These are phyloP conservation scores for Natator depressus DNA, from an alignment of 2,113 vertebrate species.

Conservation along the genomic window DNA sequence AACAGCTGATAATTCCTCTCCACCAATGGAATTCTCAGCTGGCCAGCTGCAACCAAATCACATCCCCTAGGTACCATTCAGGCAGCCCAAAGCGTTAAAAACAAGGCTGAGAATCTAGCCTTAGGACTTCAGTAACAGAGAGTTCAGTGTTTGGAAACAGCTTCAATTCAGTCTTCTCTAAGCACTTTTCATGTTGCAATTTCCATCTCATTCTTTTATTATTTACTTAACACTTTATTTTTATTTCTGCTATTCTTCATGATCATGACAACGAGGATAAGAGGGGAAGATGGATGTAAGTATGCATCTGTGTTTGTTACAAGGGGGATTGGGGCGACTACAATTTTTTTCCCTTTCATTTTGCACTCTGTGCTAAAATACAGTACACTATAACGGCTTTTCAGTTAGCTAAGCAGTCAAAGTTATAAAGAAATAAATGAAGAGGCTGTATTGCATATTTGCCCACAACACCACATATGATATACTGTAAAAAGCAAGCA, in stretches of 20 bases:
- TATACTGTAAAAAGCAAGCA: neutral
- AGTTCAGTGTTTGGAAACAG: neutral
- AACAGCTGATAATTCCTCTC: neutral
- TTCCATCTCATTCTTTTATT: accelerated
- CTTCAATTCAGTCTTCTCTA: neutral
- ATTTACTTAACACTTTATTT: neutral
- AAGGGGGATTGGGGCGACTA: neutral
- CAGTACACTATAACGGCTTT: neutral
- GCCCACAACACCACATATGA: accelerated
- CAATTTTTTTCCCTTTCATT: neutral
- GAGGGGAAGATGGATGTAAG: neutral
- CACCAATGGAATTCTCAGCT: neutral
- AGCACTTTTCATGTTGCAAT: neutral
- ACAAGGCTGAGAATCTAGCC: neutral
- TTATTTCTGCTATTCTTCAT: too few relatives aligned
- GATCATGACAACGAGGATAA: neutral
- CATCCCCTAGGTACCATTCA: accelerated
- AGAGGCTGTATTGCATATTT: accelerated
- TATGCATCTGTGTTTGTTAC: neutral
- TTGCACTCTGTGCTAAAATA: neutral
- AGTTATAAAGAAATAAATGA: accelerated
- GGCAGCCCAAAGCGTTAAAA: neutral
- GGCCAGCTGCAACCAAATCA: neutral
- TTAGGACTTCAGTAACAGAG: accelerated
- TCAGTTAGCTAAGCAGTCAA: accelerated